A percentile compares a stretch with the other conserved stretches of the same genome.
phyloP scores from a whole-genome alignment of 2,113 vertebrate species.

The human (Homo sapiens) region DNA sequence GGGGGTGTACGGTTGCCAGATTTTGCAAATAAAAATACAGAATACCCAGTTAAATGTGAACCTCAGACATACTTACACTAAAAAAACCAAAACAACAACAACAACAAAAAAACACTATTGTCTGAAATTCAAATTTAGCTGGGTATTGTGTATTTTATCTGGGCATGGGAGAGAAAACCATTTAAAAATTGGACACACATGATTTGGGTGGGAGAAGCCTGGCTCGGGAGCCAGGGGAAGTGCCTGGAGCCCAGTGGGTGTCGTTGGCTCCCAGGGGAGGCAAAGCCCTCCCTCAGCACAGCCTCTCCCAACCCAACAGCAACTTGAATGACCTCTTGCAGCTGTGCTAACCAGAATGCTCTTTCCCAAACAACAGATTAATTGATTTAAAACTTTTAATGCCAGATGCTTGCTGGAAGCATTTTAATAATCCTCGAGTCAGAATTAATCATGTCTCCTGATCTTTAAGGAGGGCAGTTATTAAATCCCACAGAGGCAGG shows the following conservation, averaged over 20 bases:
- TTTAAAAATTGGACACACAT: neutral
- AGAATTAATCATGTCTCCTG: conserved; percentile 81
- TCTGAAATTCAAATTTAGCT: conserved; percentile 16
- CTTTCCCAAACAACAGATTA: conserved; percentile 76
- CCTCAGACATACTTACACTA: neutral
- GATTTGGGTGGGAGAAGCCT: neutral
- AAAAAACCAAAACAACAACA: neutral
- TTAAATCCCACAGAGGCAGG: conserved; percentile 73
- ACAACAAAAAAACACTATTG: neutral
- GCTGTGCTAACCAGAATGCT: conserved; percentile 61
- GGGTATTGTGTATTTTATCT: neutral
- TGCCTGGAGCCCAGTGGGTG: neutral
- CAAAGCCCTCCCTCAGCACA: neutral
- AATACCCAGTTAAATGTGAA: neutral
- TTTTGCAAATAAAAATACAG: neutral
- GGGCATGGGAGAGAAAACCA: neutral
- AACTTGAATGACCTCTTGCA: conserved; percentile 31
- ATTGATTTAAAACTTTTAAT: conserved; percentile 81
- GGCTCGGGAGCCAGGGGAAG: neutral
- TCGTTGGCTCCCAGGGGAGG: neutral
- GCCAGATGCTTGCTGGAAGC: conserved; percentile 75
- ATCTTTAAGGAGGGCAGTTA: conserved; percentile 79
- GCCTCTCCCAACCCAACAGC: conserved; percentile 7
- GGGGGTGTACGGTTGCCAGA: neutral
- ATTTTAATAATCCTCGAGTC: conserved; percentile 79